Percentiles rank a stretch among this genome's conserved stretches.
phyloP scores from a whole-genome alignment of 2,797 vertebrate species.

The Chlorospingus semifuscus region DNA sequence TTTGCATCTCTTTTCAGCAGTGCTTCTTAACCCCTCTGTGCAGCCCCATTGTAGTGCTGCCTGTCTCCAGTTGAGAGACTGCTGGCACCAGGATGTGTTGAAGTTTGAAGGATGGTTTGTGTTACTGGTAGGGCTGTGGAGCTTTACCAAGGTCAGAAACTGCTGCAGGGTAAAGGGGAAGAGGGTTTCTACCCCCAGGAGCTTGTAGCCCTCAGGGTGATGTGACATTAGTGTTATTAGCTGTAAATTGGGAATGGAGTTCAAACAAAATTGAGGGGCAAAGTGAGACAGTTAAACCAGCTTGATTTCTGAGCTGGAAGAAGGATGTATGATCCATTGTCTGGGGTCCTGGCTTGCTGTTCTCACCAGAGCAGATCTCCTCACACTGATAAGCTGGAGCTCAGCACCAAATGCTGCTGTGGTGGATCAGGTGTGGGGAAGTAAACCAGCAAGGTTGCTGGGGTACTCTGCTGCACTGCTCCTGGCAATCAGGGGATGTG shows the following conservation, averaged over 20 bases:
- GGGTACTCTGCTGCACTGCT: background rate
- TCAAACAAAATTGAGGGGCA: background rate
- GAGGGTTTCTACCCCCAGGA: background rate
- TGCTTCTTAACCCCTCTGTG: background rate
- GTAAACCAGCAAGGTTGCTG: background rate
- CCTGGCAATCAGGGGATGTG: background rate
- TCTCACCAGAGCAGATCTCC: background rate
- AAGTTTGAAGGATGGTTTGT: background rate
- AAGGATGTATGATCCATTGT: background rate
- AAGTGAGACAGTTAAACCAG: background rate
- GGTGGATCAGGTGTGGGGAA: background rate
- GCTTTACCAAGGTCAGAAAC: background rate
- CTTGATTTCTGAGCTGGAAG: background rate
- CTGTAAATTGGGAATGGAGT: background rate
- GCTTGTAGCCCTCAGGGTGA: background rate
- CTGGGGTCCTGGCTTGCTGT: background rate
- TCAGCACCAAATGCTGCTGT: background rate
- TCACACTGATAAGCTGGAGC: background rate
- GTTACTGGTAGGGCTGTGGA: background rate
- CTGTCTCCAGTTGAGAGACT: background rate
- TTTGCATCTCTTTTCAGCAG: constrained; percentile 10
- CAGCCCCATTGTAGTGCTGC: background rate
- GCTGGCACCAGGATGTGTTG: background rate
- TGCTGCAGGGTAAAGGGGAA: background rate
- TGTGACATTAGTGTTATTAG: background rate